Percentiles rank a stretch among this genome's conserved stretches.
phyloP scores from a whole-genome alignment of 2,888 invertebrate species.

The Apoderus coryli region DNA sequence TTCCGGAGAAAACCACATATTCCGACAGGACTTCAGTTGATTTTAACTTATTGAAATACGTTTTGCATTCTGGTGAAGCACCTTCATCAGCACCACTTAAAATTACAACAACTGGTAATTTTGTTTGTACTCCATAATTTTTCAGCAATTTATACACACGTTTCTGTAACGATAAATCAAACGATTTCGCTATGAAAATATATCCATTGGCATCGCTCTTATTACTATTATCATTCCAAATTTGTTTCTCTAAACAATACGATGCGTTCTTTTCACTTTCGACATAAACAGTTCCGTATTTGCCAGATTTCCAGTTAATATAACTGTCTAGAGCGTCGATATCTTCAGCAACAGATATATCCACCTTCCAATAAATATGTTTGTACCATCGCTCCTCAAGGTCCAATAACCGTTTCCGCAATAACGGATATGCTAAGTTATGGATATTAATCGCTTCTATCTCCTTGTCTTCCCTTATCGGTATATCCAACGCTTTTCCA shows the following conservation, averaged over 20 bases:
- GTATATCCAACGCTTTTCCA: constrained; percentile 27
- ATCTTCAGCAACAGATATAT: constrained; percentile 41
- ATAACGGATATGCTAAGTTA: constrained; percentile 21
- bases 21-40: constrained; percentile 20
- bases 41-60: constrained; percentile 11
- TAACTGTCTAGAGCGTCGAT: constrained; percentile 10
- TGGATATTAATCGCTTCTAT: constrained; percentile 22
- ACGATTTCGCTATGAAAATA: constrained; percentile 26
- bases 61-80: constrained; percentile 11
- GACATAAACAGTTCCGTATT: constrained; percentile 14
- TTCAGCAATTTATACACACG: constrained; percentile 22
- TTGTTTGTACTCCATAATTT: constrained; percentile 24
- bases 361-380: constrained; percentile 45
- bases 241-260: constrained; percentile 27
- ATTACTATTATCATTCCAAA: constrained; percentile 18
- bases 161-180: constrained; percentile 20
- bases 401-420: constrained; percentile 21
- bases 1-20: constrained; percentile 17
- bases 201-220: constrained; percentile 25
- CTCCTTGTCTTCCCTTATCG: constrained; percentile 13
- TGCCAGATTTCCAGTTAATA: constrained; percentile 11
- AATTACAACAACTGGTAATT: constrained; percentile 25
- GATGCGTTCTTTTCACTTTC: constrained; percentile 24
- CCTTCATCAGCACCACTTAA: too few relatives aligned
- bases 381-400: constrained; percentile 20